Base-by-base conservation (phyloP, 1,140 invertebrate species). In the Leptinotarsa defecta region DNA sequence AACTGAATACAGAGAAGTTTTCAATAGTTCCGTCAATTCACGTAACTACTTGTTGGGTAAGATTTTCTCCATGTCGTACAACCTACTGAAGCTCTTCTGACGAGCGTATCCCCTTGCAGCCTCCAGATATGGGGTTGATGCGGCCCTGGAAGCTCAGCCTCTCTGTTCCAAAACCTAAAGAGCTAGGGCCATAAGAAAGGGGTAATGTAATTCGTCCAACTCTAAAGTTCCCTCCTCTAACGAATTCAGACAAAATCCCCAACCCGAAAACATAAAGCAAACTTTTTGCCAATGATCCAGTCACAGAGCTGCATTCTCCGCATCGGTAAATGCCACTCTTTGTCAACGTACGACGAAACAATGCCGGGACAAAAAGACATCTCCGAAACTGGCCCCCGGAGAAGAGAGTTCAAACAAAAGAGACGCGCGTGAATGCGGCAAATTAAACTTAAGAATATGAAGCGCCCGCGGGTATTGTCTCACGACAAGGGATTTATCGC, bases 361-460 rank as follows among this genome's bases (percentile, higher is more conserved):
- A 68, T 68, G 65, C 24, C 64, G 4, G 4, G 64, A 20, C 64
- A 65, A 65, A 65, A 65, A 22, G 64, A 65, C 64, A 65, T 65
- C 27, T 65, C 20, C 15, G 61, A n/a, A 65, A 24, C 52, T 57
- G 52, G 52, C 52, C 52, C 52, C 52, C 52, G 15, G 15, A 57
- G n/a, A 43, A 19, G n/a, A n/a, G 17, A 57, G 52, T 57, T 57
- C 15, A 19, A 57, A 57, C 52, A 57, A 57, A 57, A 57, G 52
- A 57, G 52, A 57, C 52, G 52, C 52, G 52, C 52, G 52, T 57
- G 52, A 57, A 57, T 17, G 24, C 65, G 43, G 65, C 19, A 68
- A 68, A 68, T 68, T 68, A 68, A 43, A 68, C 24, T 68, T 68
- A 68, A 68, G 65, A 68, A 68, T 43, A 17, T 17, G 15, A 68